Conservation (phyloP, 2,888 invertebrate genomes). For the Saturnia pavonia region DNA sequence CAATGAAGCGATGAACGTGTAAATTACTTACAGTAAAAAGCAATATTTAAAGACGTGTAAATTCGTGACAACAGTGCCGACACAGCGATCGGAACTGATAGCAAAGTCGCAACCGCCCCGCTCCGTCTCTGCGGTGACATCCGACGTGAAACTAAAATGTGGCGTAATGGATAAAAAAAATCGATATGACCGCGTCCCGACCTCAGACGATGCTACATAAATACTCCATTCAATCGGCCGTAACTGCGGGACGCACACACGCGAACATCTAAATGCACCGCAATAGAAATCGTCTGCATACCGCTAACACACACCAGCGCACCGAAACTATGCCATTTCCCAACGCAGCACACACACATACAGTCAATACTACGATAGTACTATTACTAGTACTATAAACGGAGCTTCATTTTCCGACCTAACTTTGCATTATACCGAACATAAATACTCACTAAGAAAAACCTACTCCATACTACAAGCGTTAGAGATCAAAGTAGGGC, state of each 20-base stretch:
- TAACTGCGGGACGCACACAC: slow-evolving; percentile 32
- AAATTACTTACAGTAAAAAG: not conserved
- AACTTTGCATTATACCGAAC: slow-evolving; percentile 37
- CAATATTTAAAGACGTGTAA: not conserved
- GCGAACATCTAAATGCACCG: slow-evolving; percentile 44
- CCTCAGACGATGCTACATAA: slow-evolving; percentile 46
- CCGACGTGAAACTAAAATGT: slow-evolving; percentile 6
- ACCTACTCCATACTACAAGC: slow-evolving; percentile 30
- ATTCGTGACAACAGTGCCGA: not conserved
- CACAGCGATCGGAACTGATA: slow-evolving; percentile 22
- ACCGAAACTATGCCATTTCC: slow-evolving; percentile 26
- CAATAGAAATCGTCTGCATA: slow-evolving; percentile 49
- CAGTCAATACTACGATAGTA: slow-evolving; percentile 69
- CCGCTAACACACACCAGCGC: slow-evolving; percentile 32
- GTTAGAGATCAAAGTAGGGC: slow-evolving; percentile 33
- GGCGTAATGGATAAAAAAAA: slow-evolving; percentile 42
- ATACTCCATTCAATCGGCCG: slow-evolving; percentile 67
- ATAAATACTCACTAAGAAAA: not conserved
- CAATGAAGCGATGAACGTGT: not conserved
- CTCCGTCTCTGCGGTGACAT: not conserved
- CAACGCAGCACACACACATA: slow-evolving; percentile 45
- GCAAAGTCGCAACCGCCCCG: slow-evolving; percentile 23
- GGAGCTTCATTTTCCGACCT: slow-evolving; percentile 72
- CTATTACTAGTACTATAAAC: slow-evolving; percentile 74
- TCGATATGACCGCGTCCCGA: slow-evolving; percentile 57